phyloP scores from a whole-genome alignment of 2,797 vertebrate species.

The Craterocephalus amniculus region DNA sequence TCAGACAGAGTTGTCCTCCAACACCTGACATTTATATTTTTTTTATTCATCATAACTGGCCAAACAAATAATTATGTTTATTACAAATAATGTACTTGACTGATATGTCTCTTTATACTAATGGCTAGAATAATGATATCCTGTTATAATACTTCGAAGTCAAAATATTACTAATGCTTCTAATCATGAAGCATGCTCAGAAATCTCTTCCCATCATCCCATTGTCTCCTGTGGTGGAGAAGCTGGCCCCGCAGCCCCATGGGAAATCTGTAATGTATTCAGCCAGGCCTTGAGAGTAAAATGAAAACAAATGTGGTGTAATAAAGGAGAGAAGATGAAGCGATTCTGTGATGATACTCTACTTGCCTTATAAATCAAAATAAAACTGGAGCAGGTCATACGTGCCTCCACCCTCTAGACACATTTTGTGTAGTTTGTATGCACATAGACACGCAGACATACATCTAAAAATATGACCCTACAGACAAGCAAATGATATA shows the following conservation, averaged over 20 bases:
- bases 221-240: slow-evolving; percentile 69
- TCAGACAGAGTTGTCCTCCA: neutral
- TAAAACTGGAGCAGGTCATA: slow-evolving; percentile 81
- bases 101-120: slow-evolving; percentile 50
- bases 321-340: slow-evolving; percentile 84
- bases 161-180: slow-evolving; percentile 73
- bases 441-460: neutral
- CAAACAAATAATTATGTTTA: slow-evolving; percentile 33
- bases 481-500: neutral
- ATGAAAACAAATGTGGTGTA: slow-evolving; percentile 85
- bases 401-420: slow-evolving; percentile 49
- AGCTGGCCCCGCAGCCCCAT: slow-evolving; percentile 65
- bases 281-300: slow-evolving; percentile 80
- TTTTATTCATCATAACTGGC: slow-evolving; percentile 38
- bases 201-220: slow-evolving; percentile 73
- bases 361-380: slow-evolving; percentile 82
- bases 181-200: slow-evolving; percentile 76
- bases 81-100: slow-evolving; percentile 46
- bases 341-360: slow-evolving; percentile 81
- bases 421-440: neutral
- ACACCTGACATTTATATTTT: slow-evolving; percentile 24
- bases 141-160: slow-evolving; percentile 63
- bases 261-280: slow-evolving; percentile 83
- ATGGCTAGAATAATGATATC: slow-evolving; percentile 62
- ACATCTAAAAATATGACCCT: neutral